Percentiles rank a stretch among this genome's conserved stretches.
Conservation (phyloP, 2,113 vertebrate species). For the Syrmaticus mikado region DNA sequence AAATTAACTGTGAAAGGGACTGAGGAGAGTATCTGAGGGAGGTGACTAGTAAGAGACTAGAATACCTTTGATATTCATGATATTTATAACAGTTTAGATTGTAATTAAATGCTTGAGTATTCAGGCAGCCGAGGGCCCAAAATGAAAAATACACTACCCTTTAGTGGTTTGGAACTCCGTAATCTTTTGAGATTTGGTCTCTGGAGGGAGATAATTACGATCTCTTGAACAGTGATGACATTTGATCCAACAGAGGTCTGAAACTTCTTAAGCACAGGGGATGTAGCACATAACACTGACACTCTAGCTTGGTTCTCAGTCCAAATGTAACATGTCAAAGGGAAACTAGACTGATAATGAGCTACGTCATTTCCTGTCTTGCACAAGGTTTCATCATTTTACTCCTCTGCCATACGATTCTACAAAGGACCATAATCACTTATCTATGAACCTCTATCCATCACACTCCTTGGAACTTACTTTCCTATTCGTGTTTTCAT, state of each 20-base stretch:
- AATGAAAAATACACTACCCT: not conserved
- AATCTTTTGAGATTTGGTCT: not conserved
- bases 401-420: not conserved
- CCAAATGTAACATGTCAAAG: not conserved
- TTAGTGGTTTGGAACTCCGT: not conserved
- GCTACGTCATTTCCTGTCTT: not conserved
- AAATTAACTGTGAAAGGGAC: not conserved
- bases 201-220: not conserved
- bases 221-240: not conserved
- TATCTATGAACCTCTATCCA: not conserved
- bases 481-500: not conserved
- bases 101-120: not conserved
- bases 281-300: not conserved
- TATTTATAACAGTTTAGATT: not conserved
- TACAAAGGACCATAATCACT: not conserved
- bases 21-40: not conserved
- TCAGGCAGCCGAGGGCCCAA: not conserved
- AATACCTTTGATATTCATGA: not conserved
- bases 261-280: not conserved
- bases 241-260: not conserved
- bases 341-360: accelerated
- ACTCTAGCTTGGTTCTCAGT: not conserved
- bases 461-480: not conserved
- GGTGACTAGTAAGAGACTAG: not conserved
- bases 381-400: not conserved